Evolutionary conservation across 2,113 vertebrate species (phyloP), one percentile per base, ranked within the genome.

Genomic region (Saguinus imperator): DNA sequence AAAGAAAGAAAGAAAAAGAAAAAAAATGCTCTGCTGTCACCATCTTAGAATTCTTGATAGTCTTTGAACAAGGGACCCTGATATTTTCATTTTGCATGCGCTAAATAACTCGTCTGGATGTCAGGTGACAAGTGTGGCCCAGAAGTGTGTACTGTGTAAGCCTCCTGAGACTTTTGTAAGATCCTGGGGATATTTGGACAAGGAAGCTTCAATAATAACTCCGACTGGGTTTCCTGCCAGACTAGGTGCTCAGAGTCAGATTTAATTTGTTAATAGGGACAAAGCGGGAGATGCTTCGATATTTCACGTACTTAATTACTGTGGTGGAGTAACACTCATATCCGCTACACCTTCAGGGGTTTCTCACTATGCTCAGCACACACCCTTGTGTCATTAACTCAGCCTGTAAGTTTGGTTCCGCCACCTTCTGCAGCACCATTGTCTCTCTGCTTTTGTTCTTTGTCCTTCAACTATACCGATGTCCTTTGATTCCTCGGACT

Each of bases 291-390:
- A 52, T 32, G 9, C 17, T 23, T 1, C 1, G 6, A 3, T 0
- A 18, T 57, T 82, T 57, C 52, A 29, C 14, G 72, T 43, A 21
- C 18, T 55, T 12, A 4, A 27, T 13, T 23, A 2, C 12, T 27
- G 5, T 27, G 55, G 23, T 18, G 4, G 16, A 48, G 12, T n/a
- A 17, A 13, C 32, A 16, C 29, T 73, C 40, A 6, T 3, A 21
- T 4, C 21, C 18, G 17, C 23, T 6, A 6, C 2, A 3, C 11
- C 12, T 21, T 7, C n/a, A 25, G 76, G 27, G 4, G 3, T 3
- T 21, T 43, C 37, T 91, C 11, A 1, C 4, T 13, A 20, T 21
- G 64, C 55, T 61, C 20, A 61, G 37, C 16, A 29, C 20, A 14
- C 27, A 21, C 21, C 52, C 13, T 17, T 35, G 20, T 58, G 35